Evolutionary conservation across 1,140 invertebrate genomes (phyloP).

Genomic region (Orchestia grillus): DNA sequence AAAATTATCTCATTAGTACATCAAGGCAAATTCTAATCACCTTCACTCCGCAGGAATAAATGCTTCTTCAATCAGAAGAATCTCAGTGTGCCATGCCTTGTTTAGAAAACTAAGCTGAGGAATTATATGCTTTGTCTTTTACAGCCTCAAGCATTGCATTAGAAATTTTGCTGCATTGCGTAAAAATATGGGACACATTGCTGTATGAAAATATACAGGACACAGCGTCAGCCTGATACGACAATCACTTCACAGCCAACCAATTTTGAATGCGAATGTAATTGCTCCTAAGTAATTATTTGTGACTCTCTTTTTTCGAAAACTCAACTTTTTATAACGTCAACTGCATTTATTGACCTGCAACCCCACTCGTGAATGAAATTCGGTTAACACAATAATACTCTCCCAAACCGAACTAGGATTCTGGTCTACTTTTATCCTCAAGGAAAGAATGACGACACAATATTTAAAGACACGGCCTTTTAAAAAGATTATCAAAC

Average conservation of each 20-base stretch:
- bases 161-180: neutral
- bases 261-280: neutral
- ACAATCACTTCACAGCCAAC: neutral
- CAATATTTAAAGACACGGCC: neutral
- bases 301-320: too few species aligned
- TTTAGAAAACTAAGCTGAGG: neutral
- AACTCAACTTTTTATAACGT: neutral
- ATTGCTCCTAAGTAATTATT: too few species aligned
- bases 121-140: neutral
- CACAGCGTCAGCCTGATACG: neutral
- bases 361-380: neutral
- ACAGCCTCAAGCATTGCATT: neutral
- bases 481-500: conserved; percentile 47
- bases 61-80: neutral
- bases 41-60: neutral
- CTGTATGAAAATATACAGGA: neutral
- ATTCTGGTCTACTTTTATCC: neutral
- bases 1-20: conserved; percentile 44
- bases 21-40: conserved; percentile 9
- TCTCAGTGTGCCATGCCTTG: neutral
- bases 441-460: neutral
- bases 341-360: too few species aligned
- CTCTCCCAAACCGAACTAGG: neutral
- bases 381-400: neutral
- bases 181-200: neutral